Percentiles rank a stretch among this genome's conserved stretches.
phyloP scores from a whole-genome alignment of 2,888 invertebrate genomes.

The Heliconius ethilla region DNA sequence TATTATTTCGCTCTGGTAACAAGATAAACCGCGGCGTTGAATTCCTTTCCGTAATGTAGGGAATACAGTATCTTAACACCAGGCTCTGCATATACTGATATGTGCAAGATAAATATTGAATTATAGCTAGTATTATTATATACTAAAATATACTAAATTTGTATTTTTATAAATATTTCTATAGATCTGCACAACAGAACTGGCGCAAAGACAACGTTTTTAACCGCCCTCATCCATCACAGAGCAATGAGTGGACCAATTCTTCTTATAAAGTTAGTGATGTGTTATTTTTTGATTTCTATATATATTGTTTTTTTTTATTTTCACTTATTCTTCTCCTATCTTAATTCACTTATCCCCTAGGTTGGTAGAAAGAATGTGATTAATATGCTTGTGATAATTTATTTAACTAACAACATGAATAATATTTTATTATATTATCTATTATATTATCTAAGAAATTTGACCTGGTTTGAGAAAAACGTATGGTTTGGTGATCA shows the following conservation, averaged over 20 bases:
- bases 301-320: neutral
- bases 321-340: neutral
- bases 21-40: too few relatives aligned
- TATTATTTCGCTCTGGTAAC: too few relatives aligned
- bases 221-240: slow-evolving; percentile 49
- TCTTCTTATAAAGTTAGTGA: slow-evolving; percentile 49
- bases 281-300: neutral
- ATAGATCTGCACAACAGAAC: slow-evolving; percentile 55
- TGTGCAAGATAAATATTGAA: too few relatives aligned
- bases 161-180: slow-evolving; percentile 14
- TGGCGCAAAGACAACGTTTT: slow-evolving; percentile 64
- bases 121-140: neutral
- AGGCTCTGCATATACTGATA: neutral
- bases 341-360: neutral
- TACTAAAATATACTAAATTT: neutral
- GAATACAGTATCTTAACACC: neutral
- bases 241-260: slow-evolving; percentile 61
- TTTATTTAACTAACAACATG: neutral
- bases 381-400: neutral
- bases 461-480: too few relatives aligned
- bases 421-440: too few relatives aligned
- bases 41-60: too few relatives aligned
- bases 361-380: too few relatives aligned
- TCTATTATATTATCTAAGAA: too few relatives aligned
- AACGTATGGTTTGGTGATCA: too few relatives aligned